phyloP scores from a whole-genome alignment of 2,113 vertebrate species.

The Rousettus leschenaultii region DNA sequence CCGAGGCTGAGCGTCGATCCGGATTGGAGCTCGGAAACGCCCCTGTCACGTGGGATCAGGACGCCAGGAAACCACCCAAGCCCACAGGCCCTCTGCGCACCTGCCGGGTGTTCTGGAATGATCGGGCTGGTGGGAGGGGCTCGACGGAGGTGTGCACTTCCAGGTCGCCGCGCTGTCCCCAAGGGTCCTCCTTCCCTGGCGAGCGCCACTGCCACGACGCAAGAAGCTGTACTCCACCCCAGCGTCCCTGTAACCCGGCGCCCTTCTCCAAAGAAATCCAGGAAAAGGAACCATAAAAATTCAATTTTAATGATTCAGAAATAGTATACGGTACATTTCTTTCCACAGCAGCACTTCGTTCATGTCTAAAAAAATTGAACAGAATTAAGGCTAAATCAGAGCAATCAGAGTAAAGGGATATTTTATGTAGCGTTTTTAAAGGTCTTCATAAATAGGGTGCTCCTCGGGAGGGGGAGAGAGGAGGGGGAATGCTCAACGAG shows the following conservation, averaged over 20 bases:
- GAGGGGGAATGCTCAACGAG: background rate
- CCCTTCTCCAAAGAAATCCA: conserved; percentile 56
- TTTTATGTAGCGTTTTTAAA: conserved; percentile 28
- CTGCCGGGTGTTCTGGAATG: too few relatives aligned
- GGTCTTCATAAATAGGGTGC: conserved; percentile 47
- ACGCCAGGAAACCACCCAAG: background rate
- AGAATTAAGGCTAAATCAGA: conserved; percentile 77
- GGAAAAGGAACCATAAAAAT: conserved; percentile 63
- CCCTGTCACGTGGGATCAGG: background rate
- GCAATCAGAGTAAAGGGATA: conserved; percentile 54
- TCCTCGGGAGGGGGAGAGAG: background rate
- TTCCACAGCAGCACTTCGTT: conserved; percentile 67
- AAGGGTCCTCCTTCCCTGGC: background rate
- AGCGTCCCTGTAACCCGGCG: background rate
- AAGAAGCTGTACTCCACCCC: background rate
- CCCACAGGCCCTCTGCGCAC: too few relatives aligned
- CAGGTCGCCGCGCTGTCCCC: rapidly evolving
- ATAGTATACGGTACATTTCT: conserved; percentile 70
- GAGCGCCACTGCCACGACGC: rapidly evolving
- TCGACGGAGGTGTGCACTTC: background rate
- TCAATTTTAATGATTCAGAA: conserved; percentile 75
- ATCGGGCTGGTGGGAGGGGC: rapidly evolving
- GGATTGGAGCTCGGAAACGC: background rate
- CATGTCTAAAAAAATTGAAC: conserved; percentile 69
- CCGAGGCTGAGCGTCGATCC: too few relatives aligned